These are phyloP conservation scores for Heliconius hermathena DNA, from an alignment of 1,140 invertebrate genomes.

Conservation along the genomic window DNA sequence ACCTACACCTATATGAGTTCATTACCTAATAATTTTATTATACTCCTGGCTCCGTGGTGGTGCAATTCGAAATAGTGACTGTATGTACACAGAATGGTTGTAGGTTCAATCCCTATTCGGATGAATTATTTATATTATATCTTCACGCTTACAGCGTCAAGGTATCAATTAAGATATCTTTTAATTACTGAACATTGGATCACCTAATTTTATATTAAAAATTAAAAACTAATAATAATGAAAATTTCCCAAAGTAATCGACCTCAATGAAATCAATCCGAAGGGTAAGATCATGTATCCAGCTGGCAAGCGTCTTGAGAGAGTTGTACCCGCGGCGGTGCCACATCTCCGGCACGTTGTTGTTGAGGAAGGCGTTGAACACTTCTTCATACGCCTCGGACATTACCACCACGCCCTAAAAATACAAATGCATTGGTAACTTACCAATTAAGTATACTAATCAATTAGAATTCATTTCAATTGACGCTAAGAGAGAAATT, in stretches of 20 bases:
- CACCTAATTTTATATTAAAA: background rate
- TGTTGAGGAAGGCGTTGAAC: slow-evolving; percentile 89
- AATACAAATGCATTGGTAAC: background rate
- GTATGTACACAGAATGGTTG: no score
- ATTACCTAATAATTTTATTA: no score
- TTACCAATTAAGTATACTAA: background rate
- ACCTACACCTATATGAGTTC: no score
- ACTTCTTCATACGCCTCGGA: slow-evolving; percentile 92
- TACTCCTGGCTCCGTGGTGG: no score
- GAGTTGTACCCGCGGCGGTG: slow-evolving; percentile 92
- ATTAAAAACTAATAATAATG: background rate
- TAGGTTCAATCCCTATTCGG: no score
- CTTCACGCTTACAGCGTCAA: no score
- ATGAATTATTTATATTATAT: no score
- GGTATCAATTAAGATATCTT: no score
- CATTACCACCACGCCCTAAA: slow-evolving; percentile 91
- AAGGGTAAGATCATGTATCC: slow-evolving; percentile 88
- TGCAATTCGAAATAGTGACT: no score
- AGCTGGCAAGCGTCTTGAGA: slow-evolving; percentile 91
- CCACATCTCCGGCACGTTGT: slow-evolving; percentile 92
- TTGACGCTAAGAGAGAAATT: no score
- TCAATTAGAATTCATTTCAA: background rate
- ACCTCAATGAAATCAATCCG: slow-evolving; percentile 89
- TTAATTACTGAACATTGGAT: no score
- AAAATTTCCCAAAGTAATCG: background rate